Base-by-base conservation (phyloP, 2,113 vertebrate genomes). In the Gallinago media region DNA sequence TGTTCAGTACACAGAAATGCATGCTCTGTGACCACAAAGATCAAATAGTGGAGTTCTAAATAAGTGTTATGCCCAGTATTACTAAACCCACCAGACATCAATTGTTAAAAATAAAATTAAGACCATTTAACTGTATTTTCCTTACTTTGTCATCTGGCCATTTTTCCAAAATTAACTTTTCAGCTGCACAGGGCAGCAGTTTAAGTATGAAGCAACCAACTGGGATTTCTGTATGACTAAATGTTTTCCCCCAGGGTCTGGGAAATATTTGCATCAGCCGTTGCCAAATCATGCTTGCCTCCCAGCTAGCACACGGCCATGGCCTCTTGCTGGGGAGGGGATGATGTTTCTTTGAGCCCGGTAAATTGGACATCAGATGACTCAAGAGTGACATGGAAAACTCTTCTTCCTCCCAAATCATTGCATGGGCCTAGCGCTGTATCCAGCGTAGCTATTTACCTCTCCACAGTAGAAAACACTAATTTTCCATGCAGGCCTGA, bases 91-190 rank as follows among this genome's bases (percentile, higher is more conserved):
- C 36, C 25, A 89, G 0, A 68, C 73, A 89, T 40, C 61, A 67
- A 50, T 65, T 90, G 78, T 72, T 94, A 93, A 88, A 94, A 95
- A 92, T 71, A 91, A 93, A 86, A 77, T 88, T 47, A 90, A 81
- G 82, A 47, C 15, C 6, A 38, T 85, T 88, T 83, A 58, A 47
- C 72, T 52, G 18, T 79, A 70, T 85, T 96, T 96, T 94, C n/a
- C 83, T 85, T 81, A 29, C 44, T 94, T 86, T 71, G 47, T 93
- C 79, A 93, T 96, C 34, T 8, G 6, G 8, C 9, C 19, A 38
- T 88, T 94, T 94, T 76, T 59, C 92, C 65, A 56, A 89, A 80
- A 77, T 85, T 92, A 88, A 61, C 44, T 92, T 95, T 71, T 71
- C 88, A 67, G 67, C 67, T 90, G 71, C 72, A 86, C 23, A 63